Evolutionary conservation across 2,888 invertebrate species (phyloP).

Genomic region (Aphodius sticticus): DNA sequence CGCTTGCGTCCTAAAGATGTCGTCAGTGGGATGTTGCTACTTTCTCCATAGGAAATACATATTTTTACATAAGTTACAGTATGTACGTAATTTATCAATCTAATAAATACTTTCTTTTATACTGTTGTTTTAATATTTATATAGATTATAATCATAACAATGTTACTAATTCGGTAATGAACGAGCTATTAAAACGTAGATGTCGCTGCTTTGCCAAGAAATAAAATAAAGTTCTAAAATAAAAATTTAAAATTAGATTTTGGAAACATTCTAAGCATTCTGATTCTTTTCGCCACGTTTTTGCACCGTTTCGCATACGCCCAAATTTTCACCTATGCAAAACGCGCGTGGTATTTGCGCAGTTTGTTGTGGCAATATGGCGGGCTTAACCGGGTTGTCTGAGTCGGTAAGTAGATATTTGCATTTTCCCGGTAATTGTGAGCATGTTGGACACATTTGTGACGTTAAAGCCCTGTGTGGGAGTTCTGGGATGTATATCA

Average conservation of each 20-base stretch:
- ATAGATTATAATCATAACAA: neutral
- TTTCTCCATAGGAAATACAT: too few relatives aligned
- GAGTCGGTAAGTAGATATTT: slow-evolving; percentile 53
- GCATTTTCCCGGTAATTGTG: slow-evolving; percentile 15
- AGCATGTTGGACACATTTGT: neutral
- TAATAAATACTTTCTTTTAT: too few relatives aligned
- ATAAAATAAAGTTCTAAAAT: neutral
- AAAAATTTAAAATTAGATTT: neutral
- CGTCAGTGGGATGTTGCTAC: neutral
- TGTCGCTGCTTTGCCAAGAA: neutral
- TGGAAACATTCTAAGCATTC: neutral
- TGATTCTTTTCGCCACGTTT: neutral
- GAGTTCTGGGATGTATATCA: neutral
- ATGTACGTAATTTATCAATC: too few relatives aligned
- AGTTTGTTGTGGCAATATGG: slow-evolving; percentile 55
- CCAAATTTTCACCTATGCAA: neutral
- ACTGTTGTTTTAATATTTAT: too few relatives aligned
- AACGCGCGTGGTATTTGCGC: slow-evolving; percentile 41
- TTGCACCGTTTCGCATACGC: neutral
- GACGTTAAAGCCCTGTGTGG: neutral
- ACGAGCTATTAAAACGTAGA: neutral
- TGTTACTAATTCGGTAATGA: neutral
- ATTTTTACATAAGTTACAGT: too few relatives aligned
- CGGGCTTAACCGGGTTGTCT: slow-evolving; percentile 52
- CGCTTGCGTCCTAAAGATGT: neutral